Base-by-base conservation (phyloP, 2,113 vertebrate species). In the Pygoscelis antarcticus region DNA sequence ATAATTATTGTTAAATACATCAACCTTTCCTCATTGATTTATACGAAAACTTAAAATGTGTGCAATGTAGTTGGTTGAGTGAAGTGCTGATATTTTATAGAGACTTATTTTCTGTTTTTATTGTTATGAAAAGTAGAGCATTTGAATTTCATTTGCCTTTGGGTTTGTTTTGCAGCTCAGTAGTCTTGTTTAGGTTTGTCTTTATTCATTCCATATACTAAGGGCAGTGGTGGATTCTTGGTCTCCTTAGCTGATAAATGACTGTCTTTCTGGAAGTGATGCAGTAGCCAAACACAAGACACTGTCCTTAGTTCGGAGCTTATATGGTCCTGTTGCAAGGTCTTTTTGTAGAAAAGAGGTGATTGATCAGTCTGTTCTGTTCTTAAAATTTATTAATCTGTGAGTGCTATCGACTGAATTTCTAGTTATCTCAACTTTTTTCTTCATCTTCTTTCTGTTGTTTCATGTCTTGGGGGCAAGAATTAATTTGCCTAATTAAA, bases 131-230 rank as follows among this genome's bases (percentile, higher is more conserved):
- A 76, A 83, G 13, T n/a, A 68, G 44, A 89, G 6, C n/a, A 64
- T 82, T 95, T 87, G 47, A 76, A 64, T 89, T 88, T 81, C 21
- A 23, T 86, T 95, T 95, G 51, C 58, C 51, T 94, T 91, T 68
- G 51, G 32, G 34, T 75, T 95, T 92, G 72, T 75, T 88, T 84
- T 92, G 60, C 52, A 75, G 64, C 69, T 93, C 46, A 55, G 71
- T 74, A 81, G 58, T 80, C 40, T 60, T 90, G 49, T 64, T 94
- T 83, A 78, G 47, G 44, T 88, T 95, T 89, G 52, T 64, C 47
- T 82, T 60, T 68, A 58, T 80, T 92, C 26, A 11, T 87, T 94
- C 57, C 27, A 13, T 34, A 20, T 60, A 75, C 20, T 62, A 38
- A 74, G n/a, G 32, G 13, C 62, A 70, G 22, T 57, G 51, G 14